Percentiles rank a stretch among this genome's conserved stretches.
These are phyloP conservation scores for Caenorhabditis zanzibari DNA, from an alignment of 2,888 invertebrate genomes.

Conservation along the genomic window DNA sequence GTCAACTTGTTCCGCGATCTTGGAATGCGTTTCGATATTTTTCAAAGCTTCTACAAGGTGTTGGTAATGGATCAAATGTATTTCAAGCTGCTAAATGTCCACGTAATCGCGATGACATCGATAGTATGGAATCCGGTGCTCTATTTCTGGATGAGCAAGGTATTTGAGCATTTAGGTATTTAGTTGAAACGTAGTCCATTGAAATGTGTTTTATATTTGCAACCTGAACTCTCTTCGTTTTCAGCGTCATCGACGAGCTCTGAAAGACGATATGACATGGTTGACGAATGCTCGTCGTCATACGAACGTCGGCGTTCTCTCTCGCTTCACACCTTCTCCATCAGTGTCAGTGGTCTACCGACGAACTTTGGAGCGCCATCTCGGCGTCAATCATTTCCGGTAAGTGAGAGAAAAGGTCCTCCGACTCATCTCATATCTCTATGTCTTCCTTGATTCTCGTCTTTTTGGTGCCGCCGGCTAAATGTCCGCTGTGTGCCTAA, in stretches of 20 bases:
- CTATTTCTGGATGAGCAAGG: constrained; percentile 83
- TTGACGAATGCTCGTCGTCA: constrained; percentile 79
- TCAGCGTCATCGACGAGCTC: constrained; percentile 81
- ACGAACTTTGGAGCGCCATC: constrained; percentile 80
- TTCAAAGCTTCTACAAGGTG: constrained; percentile 53
- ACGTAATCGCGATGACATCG: constrained; percentile 82
- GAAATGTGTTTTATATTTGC: background rate
- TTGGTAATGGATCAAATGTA: constrained; percentile 76
- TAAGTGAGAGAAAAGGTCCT: constrained; percentile 9
- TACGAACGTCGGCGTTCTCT: constrained; percentile 75
- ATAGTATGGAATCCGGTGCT: constrained; percentile 83
- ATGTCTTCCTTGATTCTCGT: constrained; percentile 54
- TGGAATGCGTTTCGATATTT: constrained; percentile 60
- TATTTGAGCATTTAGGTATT: constrained; percentile 57
- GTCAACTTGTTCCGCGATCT: constrained; percentile 82
- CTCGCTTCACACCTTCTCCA: constrained; percentile 81
- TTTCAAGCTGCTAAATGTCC: constrained; percentile 81
- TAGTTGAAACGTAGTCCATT: background rate
- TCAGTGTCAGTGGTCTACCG: constrained; percentile 81
- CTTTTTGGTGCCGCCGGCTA: constrained; percentile 61
- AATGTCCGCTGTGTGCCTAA: constrained; percentile 51
- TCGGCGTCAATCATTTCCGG: constrained; percentile 75
- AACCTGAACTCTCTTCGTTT: constrained; percentile 1
- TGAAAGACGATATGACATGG: constrained; percentile 83
- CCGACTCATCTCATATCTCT: background rate